phyloP scores from a whole-genome alignment of 2,113 vertebrate species.

The Corapipo altera region DNA sequence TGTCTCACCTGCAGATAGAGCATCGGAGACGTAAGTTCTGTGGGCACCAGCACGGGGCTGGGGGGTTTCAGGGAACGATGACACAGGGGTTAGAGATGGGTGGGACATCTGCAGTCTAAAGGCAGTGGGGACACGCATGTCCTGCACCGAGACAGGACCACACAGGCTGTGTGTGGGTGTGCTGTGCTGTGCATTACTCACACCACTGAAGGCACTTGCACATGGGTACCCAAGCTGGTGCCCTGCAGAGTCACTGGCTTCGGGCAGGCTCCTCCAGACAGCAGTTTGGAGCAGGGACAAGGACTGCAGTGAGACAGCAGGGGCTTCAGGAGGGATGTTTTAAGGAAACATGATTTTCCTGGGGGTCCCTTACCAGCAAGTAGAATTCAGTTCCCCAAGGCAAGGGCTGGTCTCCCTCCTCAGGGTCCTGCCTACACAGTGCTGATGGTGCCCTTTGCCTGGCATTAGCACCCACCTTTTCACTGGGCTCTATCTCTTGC shows the following conservation, averaged over 20 bases:
- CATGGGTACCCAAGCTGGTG: not conserved
- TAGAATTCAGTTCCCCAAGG: not conserved
- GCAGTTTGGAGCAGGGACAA: not conserved
- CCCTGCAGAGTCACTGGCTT: not conserved
- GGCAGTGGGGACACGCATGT: not conserved
- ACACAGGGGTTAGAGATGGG: rapidly evolving
- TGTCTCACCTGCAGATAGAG: constrained; percentile 87
- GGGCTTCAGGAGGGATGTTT: not conserved
- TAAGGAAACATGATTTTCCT: not conserved
- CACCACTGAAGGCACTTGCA: not conserved
- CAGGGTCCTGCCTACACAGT: not conserved
- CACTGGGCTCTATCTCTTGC: not conserved
- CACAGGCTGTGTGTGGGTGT: not conserved
- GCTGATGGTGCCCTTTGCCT: not conserved
- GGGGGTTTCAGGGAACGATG: not conserved
- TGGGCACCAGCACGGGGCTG: rapidly evolving
- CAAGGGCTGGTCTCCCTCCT: not conserved
- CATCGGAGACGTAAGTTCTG: constrained; percentile 84
- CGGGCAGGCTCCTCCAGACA: not conserved
- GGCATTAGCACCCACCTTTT: not conserved
- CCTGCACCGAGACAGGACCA: not conserved
- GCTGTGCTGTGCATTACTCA: constrained; percentile 12
- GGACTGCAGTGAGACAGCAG: not conserved
- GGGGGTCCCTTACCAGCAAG: not conserved
- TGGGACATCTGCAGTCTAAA: not conserved